A percentile compares a stretch with the other conserved stretches of the same genome.
phyloP scores from a whole-genome alignment of 2,888 invertebrate genomes.

The Lepidonotus clava region DNA sequence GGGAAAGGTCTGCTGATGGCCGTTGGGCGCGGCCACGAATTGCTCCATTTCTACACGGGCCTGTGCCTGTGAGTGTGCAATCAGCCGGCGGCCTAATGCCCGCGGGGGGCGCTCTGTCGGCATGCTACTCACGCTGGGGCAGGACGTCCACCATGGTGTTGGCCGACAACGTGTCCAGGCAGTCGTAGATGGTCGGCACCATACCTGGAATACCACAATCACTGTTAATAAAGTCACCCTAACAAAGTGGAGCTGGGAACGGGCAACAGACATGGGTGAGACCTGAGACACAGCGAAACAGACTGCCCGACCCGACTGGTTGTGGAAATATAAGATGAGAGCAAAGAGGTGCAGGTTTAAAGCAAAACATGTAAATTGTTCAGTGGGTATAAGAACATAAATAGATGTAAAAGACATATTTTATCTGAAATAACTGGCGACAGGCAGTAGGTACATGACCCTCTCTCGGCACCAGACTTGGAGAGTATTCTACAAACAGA shows the following conservation, averaged over 20 bases:
- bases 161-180: conserved; percentile 29
- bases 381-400: no score
- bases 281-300: no score
- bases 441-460: no score
- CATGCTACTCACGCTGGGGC: conserved; percentile 32
- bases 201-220: conserved; percentile 36
- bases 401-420: no score
- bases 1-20: not conserved
- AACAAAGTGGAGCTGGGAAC: not conserved
- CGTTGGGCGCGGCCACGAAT: conserved; percentile 5
- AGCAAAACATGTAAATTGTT: no score
- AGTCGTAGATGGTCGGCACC: conserved; percentile 36
- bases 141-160: conserved; percentile 30
- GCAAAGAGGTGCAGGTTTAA: no score
- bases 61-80: not conserved
- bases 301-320: no score
- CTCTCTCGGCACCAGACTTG: no score
- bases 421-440: no score
- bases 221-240: no score
- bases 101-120: not conserved
- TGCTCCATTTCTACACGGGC: not conserved
- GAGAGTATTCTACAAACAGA: no score
- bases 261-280: not conserved
- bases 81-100: not conserved
- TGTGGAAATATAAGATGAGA: no score